These are phyloP conservation scores for Acinonyx jubatus DNA, from an alignment of 2,113 vertebrate species.

Conservation along the genomic window DNA sequence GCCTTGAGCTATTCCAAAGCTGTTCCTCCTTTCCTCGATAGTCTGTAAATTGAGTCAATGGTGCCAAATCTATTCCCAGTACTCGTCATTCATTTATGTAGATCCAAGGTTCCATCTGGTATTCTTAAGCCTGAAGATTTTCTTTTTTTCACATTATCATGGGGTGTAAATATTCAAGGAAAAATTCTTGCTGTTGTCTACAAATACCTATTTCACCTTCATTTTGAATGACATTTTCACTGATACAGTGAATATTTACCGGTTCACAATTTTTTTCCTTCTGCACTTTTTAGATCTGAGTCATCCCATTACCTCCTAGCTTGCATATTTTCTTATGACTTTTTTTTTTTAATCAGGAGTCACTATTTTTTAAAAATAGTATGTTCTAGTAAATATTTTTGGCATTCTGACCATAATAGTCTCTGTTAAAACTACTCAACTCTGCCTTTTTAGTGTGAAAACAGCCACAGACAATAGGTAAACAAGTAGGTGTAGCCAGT, in stretches of 20 bases:
- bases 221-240: not conserved
- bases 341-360: not conserved
- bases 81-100: not conserved
- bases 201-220: not conserved
- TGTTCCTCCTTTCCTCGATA: not conserved
- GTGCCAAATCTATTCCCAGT: not conserved
- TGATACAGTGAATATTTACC: not conserved
- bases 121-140: not conserved
- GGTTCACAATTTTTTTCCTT: not conserved
- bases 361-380: not conserved
- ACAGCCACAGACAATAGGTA: not conserved
- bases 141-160: not conserved
- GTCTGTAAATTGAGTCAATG: not conserved
- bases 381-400: not conserved
- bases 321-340: not conserved
- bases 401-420: not conserved
- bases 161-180: not conserved
- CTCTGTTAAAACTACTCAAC: not conserved
- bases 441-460: not conserved
- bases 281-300: not conserved
- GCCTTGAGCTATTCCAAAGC: not conserved
- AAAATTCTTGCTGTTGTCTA: not conserved
- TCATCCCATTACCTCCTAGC: not conserved
- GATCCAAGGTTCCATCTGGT: conserved; percentile 3
- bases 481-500: not conserved